Evolutionary conservation across 1,140 invertebrate species (phyloP).

Genomic region (Macrotrachela quadricornifera): DNA sequence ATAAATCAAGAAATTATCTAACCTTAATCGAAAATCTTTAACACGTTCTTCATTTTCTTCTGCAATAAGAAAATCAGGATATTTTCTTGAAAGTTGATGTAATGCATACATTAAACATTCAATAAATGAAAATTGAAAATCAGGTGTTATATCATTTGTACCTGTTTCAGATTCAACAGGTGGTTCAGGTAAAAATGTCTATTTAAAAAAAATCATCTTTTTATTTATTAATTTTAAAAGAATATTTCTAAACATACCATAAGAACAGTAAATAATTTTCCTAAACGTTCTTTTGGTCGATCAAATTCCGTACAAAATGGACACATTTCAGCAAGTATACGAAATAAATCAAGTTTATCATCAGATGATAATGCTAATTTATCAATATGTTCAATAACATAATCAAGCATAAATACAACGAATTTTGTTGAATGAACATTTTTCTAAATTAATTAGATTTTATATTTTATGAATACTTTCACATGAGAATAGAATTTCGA

Average conservation of each 20-base stretch:
- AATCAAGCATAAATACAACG: slow-evolving; percentile 59
- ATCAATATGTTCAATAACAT: slow-evolving; percentile 47
- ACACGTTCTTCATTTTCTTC: slow-evolving; percentile 49
- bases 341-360: slow-evolving; percentile 54
- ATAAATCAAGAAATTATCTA: too few species aligned
- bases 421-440: slow-evolving; percentile 66
- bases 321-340: slow-evolving; percentile 61
- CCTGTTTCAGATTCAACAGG: not conserved
- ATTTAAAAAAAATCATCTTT: too few species aligned
- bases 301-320: slow-evolving; percentile 50
- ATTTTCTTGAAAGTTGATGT: slow-evolving; percentile 57
- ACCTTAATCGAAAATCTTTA: slow-evolving; percentile 62
- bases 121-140: slow-evolving; percentile 68
- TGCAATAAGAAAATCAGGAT: slow-evolving; percentile 48
- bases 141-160: slow-evolving; percentile 32
- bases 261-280: slow-evolving; percentile 48
- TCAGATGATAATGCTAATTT: slow-evolving; percentile 22
- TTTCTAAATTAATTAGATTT: slow-evolving; percentile 39
- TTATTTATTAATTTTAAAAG: not conserved
- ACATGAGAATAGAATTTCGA: too few species aligned
- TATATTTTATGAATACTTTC: not conserved
- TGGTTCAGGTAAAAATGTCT: not conserved
- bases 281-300: slow-evolving; percentile 48
- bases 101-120: slow-evolving; percentile 73
- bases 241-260: slow-evolving; percentile 40